Evolutionary conservation across 1,140 invertebrate species (phyloP).

Genomic region (Zophobas atratus): DNA sequence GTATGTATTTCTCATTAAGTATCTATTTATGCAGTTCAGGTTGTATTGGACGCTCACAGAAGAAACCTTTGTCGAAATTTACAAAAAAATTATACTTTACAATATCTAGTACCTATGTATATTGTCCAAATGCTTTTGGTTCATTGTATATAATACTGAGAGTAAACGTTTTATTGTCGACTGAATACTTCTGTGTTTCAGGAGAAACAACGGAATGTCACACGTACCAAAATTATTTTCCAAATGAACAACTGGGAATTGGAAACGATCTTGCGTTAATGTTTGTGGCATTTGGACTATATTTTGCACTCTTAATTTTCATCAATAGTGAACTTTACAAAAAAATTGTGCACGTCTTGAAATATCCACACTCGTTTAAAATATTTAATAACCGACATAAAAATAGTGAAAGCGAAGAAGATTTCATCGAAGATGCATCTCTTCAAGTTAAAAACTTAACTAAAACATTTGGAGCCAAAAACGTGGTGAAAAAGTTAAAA

Average conservation of each 20-base stretch:
- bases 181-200: too few relatives aligned
- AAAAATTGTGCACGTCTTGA: not conserved
- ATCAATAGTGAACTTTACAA: not conserved
- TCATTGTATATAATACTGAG: too few relatives aligned
- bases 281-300: not conserved
- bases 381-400: not conserved
- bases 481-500: slow-evolving; percentile 4
- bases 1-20: too few relatives aligned
- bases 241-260: slow-evolving; percentile 8
- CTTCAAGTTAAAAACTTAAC: slow-evolving; percentile 8
- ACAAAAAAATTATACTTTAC: too few relatives aligned
- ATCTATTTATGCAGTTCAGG: too few relatives aligned
- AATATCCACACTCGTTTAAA: not conserved
- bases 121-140: too few relatives aligned
- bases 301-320: not conserved
- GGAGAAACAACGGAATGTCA: slow-evolving; percentile 10
- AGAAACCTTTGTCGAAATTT: too few relatives aligned
- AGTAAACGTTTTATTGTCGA: too few relatives aligned
- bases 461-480: slow-evolving; percentile 10
- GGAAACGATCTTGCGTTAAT: slow-evolving; percentile 6
- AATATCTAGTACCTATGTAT: too few relatives aligned
- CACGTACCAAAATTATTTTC: slow-evolving; percentile 5
- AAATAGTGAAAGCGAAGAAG: not conserved
- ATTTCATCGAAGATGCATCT: not conserved
- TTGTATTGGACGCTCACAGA: too few relatives aligned